phyloP scores from a whole-genome alignment of 2,888 invertebrate species.

The Phyllotreta cruciferae region DNA sequence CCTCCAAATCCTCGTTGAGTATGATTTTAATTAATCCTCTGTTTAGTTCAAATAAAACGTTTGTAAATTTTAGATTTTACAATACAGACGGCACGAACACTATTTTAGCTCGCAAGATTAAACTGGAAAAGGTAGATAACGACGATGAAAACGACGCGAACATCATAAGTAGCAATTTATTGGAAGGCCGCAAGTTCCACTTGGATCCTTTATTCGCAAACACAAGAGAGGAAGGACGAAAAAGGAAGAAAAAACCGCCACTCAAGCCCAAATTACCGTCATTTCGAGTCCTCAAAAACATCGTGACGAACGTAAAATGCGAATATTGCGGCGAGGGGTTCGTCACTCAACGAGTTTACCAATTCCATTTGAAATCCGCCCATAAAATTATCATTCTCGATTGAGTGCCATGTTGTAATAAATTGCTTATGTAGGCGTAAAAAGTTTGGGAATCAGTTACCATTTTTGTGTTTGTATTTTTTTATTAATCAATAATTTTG shows the following conservation, averaged over 20 bases:
- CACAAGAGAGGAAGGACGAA: too few species aligned
- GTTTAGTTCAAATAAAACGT: too few species aligned
- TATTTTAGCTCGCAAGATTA: conserved; percentile 66
- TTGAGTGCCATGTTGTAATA: conserved; percentile 44
- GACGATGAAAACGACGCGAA: conserved; percentile 63
- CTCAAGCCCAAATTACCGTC: too few species aligned
- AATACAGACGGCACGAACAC: conserved; percentile 52
- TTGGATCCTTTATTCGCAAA: too few species aligned
- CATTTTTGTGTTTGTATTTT: background rate
- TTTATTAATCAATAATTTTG: background rate
- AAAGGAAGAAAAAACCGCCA: too few species aligned
- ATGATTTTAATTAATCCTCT: too few species aligned
- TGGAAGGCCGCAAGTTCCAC: too few species aligned
- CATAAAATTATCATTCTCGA: conserved; percentile 44
- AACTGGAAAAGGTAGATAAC: conserved; percentile 53
- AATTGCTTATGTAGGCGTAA: conserved; percentile 40
- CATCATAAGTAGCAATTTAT: conserved; percentile 60
- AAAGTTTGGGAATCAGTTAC: conserved; percentile 10
- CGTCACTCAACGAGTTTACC: conserved; percentile 50
- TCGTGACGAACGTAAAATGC: conserved; percentile 53
- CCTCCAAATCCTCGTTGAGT: too few species aligned
- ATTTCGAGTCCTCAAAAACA: too few species aligned
- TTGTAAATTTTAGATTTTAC: too few species aligned
- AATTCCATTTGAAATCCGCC: conserved; percentile 48
- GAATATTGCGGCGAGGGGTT: conserved; percentile 47